These are phyloP conservation scores for Erebia epiphron DNA, from an alignment of 2,888 invertebrate genomes.

Conservation along the genomic window DNA sequence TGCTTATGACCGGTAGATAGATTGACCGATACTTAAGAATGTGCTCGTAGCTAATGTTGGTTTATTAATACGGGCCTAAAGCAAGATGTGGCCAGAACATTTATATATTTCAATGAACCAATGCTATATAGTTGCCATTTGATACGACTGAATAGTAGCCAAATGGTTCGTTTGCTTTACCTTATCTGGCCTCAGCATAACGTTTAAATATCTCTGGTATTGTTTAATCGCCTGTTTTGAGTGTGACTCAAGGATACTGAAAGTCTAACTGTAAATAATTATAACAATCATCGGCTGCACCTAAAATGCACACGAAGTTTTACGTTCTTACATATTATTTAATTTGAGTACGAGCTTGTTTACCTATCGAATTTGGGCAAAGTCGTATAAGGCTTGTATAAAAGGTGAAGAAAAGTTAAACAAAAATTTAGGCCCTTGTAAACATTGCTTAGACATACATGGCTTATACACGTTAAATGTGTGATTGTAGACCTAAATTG, in stretches of 20 bases:
- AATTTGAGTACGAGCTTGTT: constrained; percentile 6
- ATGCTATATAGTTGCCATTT: not conserved
- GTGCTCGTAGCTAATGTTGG: too few relatives aligned
- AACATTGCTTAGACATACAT: not conserved
- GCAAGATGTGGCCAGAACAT: too few relatives aligned
- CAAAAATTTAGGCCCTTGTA: not conserved
- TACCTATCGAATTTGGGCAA: constrained; percentile 1
- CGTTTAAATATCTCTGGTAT: not conserved
- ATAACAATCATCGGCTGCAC: constrained; percentile 50
- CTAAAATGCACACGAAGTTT: constrained; percentile 41
- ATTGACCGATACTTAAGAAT: too few relatives aligned
- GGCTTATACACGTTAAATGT: not conserved
- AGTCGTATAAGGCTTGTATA: constrained; percentile 5
- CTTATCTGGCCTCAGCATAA: not conserved
- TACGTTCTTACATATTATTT: not conserved
- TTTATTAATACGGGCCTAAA: too few relatives aligned
- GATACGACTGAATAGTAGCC: not conserved
- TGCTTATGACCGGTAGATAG: too few relatives aligned
- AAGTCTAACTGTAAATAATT: constrained; percentile 59
- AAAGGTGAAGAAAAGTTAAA: not conserved
- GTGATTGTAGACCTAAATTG: too few relatives aligned
- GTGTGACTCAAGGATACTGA: constrained; percentile 54
- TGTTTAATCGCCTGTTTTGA: constrained; percentile 52
- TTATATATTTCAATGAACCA: too few relatives aligned
- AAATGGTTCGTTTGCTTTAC: not conserved